Conservation (phyloP, 2,888 invertebrate species). For the Torymus texanus region DNA sequence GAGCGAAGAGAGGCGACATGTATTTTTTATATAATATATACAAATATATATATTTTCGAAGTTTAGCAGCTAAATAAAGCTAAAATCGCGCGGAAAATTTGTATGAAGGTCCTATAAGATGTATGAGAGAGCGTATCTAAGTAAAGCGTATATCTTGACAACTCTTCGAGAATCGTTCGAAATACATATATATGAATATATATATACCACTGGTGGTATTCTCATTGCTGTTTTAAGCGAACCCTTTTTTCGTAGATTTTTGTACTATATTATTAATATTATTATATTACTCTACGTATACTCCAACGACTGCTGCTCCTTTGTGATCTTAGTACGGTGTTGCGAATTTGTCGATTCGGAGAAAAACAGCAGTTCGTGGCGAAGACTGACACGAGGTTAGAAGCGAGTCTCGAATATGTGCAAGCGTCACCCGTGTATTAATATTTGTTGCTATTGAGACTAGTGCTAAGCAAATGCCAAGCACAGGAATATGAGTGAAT, state of each 20-base stretch:
- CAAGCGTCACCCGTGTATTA: slow-evolving; percentile 42
- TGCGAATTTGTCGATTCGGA: slow-evolving; percentile 47
- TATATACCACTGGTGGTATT: slow-evolving; percentile 56
- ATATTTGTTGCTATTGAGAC: slow-evolving; percentile 57
- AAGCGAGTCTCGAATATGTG: slow-evolving; percentile 7
- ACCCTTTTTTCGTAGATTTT: slow-evolving; percentile 47
- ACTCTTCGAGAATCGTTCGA: slow-evolving; percentile 26
- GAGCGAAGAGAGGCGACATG: slow-evolving; percentile 46
- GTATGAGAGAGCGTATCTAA: slow-evolving; percentile 23
- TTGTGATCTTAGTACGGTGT: slow-evolving; percentile 52
- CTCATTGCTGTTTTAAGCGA: slow-evolving; percentile 56
- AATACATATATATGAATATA: slow-evolving; percentile 25
- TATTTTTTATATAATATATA: slow-evolving; percentile 57
- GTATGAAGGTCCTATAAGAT: slow-evolving; percentile 21
- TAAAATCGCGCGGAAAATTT: slow-evolving; percentile 27
- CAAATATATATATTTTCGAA: slow-evolving; percentile 44
- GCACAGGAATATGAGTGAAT: neutral
- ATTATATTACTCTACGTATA: slow-evolving; percentile 48
- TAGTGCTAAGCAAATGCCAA: slow-evolving; percentile 38
- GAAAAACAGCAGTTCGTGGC: slow-evolving; percentile 50
- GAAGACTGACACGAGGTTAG: slow-evolving; percentile 54
- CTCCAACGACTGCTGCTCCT: slow-evolving; percentile 53
- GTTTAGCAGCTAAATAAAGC: slow-evolving; percentile 34
- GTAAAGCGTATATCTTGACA: slow-evolving; percentile 3
- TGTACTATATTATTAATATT: slow-evolving; percentile 53